Evolutionary conservation across 1,140 invertebrate species (phyloP).

Genomic region (Chlorops oryzae): DNA sequence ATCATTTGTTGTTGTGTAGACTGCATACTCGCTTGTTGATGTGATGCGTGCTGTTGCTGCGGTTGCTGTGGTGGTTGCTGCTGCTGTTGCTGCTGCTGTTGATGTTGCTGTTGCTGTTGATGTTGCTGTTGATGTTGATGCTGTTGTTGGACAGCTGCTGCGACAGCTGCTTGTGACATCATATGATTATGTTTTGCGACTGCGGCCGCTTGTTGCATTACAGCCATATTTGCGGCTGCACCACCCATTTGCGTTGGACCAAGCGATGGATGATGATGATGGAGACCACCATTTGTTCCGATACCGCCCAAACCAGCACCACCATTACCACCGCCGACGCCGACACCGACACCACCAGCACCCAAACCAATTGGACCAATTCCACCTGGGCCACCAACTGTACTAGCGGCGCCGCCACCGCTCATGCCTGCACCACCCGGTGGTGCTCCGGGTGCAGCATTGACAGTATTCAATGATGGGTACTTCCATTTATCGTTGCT

Average conservation of each 20-base stretch:
- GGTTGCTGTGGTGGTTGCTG: slow-evolving; percentile 20
- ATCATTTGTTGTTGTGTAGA: too few species aligned
- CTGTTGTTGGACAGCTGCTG: slow-evolving; percentile 27
- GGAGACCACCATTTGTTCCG: slow-evolving; percentile 39
- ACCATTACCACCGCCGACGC: slow-evolving; percentile 28
- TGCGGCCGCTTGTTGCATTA: slow-evolving; percentile 42
- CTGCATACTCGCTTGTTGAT: too few species aligned
- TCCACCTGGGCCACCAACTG: slow-evolving; percentile 36
- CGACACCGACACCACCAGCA: too few species aligned
- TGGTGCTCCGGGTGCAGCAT: slow-evolving; percentile 37
- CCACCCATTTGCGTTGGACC: slow-evolving; percentile 22
- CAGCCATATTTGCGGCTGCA: slow-evolving; percentile 30
- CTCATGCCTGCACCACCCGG: slow-evolving; percentile 20
- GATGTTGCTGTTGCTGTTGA: slow-evolving; percentile 22
- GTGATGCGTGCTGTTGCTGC: slow-evolving; percentile 17
- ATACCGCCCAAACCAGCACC: slow-evolving; percentile 22
- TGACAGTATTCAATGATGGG: slow-evolving; percentile 43
- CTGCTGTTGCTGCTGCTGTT: slow-evolving; percentile 32
- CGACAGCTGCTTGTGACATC: slow-evolving; percentile 43
- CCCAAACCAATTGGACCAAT: slow-evolving; percentile 43
- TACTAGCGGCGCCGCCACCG: slow-evolving; percentile 26
- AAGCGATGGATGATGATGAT: slow-evolving; percentile 39
- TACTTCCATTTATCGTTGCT: slow-evolving; percentile 64
- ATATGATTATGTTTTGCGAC: slow-evolving; percentile 45
- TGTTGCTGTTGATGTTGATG: slow-evolving; percentile 34